These are phyloP conservation scores for Meles meles DNA, from an alignment of 2,113 vertebrate species.

Conservation along the genomic window DNA sequence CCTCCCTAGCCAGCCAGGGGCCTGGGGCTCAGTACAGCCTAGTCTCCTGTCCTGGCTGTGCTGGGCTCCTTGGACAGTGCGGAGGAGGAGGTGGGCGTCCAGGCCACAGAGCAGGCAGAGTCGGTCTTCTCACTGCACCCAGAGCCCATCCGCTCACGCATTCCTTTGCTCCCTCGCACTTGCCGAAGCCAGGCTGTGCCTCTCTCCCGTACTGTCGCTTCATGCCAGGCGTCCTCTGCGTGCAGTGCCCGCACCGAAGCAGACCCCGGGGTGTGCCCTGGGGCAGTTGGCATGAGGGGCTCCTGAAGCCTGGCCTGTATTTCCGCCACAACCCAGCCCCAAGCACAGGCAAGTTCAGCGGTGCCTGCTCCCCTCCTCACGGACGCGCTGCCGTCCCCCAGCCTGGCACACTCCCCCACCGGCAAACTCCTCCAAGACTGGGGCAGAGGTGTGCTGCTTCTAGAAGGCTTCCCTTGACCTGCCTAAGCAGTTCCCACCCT, in stretches of 20 bases:
- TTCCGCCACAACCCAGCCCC: not conserved
- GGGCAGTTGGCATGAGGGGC: too few relatives aligned
- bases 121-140: accelerated
- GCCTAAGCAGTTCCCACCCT: not conserved
- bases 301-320: not conserved
- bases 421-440: not conserved
- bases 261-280: not conserved
- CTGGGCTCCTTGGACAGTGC: not conserved
- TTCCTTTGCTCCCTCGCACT: not conserved
- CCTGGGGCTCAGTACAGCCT: not conserved
- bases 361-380: not conserved
- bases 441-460: not conserved
- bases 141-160: not conserved
- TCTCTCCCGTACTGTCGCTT: not conserved
- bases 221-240: accelerated
- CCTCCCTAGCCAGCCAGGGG: not conserved
- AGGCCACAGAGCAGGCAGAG: not conserved
- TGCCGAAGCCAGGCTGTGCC: not conserved
- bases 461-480: not conserved
- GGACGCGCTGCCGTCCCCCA: not conserved
- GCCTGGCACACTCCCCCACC: not conserved
- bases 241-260: accelerated
- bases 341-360: not conserved
- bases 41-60: accelerated
- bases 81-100: accelerated